Conservation (phyloP, 1,140 invertebrate species). For the Lamellibrachia luymesi region DNA sequence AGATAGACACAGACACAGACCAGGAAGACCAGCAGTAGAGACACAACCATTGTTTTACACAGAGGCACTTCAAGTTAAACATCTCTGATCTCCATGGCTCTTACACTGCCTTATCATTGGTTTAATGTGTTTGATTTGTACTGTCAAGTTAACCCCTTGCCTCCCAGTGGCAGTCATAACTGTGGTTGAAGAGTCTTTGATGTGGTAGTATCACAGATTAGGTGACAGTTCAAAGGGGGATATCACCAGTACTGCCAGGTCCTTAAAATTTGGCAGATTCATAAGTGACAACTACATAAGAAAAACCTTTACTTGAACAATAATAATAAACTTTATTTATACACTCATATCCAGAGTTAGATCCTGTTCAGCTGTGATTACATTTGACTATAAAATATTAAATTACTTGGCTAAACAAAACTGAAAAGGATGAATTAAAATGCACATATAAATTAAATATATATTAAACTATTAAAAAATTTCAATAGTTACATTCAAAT, state of each 20-base stretch:
- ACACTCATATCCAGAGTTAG: no score
- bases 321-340: no score
- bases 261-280: background rate
- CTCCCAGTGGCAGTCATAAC: background rate
- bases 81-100: background rate
- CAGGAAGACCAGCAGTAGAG: background rate
- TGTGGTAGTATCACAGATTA: background rate
- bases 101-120: background rate
- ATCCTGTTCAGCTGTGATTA: no score
- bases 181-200: background rate
- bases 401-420: no score
- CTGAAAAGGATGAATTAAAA: no score
- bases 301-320: no score
- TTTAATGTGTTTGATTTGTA: conserved; percentile 6
- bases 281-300: background rate
- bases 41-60: background rate
- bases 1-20: background rate
- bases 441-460: no score
- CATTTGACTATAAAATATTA: no score
- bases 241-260: background rate
- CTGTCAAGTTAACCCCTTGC: background rate
- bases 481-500: no score
- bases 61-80: background rate
- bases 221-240: background rate
- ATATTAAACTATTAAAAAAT: no score